Evolutionary conservation across 2,888 invertebrate species (phyloP).

Genomic region (Oxytorus armatus): DNA sequence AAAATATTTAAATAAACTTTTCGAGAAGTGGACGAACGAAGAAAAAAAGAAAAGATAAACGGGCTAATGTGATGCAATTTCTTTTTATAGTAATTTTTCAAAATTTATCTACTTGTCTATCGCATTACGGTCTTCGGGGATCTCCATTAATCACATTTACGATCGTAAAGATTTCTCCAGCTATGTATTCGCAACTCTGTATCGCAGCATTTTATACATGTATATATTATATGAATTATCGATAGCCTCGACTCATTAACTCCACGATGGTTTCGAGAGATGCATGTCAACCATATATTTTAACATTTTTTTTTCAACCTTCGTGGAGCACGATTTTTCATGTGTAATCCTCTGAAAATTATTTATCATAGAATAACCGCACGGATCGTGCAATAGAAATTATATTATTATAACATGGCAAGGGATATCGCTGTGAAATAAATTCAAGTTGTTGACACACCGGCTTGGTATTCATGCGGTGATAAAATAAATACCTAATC

Average conservation of each 20-base stretch:
- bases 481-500: no score
- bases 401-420: slow-evolving; percentile 1
- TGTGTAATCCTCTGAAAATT: not conserved
- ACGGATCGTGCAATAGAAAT: not conserved
- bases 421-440: not conserved
- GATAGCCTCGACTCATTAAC: slow-evolving; percentile 13
- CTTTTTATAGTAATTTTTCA: slow-evolving; percentile 10
- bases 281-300: not conserved
- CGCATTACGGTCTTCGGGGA: not conserved
- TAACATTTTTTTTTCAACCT: not conserved
- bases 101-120: slow-evolving; percentile 7
- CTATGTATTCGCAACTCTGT: not conserved
- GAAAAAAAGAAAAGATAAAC: no score
- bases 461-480: no score
- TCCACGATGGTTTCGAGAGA: slow-evolving; percentile 1
- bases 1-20: no score
- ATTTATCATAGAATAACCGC: not conserved
- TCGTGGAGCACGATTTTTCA: slow-evolving; percentile 6
- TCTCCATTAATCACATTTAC: slow-evolving; percentile 29
- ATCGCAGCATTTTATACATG: not conserved
- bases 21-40: no score
- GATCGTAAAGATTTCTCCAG: slow-evolving; percentile 18
- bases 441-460: not conserved
- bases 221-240: slow-evolving; percentile 24
- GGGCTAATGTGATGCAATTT: not conserved